Conservation (phyloP, 2,888 invertebrate species). For the Lasiommata megera region DNA sequence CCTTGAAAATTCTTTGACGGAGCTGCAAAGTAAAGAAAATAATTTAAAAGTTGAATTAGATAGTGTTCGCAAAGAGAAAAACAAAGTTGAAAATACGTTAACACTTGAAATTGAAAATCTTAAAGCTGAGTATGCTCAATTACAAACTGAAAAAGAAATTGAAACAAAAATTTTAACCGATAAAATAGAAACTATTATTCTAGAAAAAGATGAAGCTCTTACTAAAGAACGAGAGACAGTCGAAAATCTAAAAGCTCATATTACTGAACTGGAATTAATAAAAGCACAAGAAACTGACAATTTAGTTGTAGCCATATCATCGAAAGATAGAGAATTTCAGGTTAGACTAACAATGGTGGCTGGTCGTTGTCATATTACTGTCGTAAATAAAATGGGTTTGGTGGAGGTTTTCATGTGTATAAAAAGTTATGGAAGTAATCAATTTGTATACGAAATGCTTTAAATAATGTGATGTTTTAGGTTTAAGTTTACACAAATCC, state of each 20-base stretch:
- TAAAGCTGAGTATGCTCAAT: slow-evolving; percentile 41
- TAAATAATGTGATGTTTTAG: not conserved
- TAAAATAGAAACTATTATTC: slow-evolving; percentile 43
- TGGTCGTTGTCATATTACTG: not conserved
- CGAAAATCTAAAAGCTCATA: slow-evolving; percentile 44
- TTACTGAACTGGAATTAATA: slow-evolving; percentile 45
- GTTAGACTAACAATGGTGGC: slow-evolving; percentile 51
- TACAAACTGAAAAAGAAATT: slow-evolving; percentile 44
- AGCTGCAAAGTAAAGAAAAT: slow-evolving; percentile 40
- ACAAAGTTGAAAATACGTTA: slow-evolving; percentile 39
- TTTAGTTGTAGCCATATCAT: slow-evolving; percentile 41
- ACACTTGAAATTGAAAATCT: slow-evolving; percentile 46
- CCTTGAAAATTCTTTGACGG: slow-evolving; percentile 46
- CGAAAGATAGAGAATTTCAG: slow-evolving; percentile 59
- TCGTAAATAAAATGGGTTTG: not conserved
- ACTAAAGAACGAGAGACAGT: slow-evolving; percentile 40
- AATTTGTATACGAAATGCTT: not conserved
- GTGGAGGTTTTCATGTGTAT: not conserved
- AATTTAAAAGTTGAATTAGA: slow-evolving; percentile 38
- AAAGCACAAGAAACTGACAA: slow-evolving; percentile 55
- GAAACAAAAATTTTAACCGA: slow-evolving; percentile 49
- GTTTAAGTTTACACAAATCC: not conserved
- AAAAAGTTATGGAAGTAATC: not conserved
- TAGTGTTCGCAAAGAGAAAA: slow-evolving; percentile 41
- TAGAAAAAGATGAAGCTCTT: slow-evolving; percentile 46